Percentiles rank a stretch among this genome's conserved stretches.
Evolutionary conservation across 1,140 invertebrate species (phyloP).

Genomic region (Vanessa atalanta): DNA sequence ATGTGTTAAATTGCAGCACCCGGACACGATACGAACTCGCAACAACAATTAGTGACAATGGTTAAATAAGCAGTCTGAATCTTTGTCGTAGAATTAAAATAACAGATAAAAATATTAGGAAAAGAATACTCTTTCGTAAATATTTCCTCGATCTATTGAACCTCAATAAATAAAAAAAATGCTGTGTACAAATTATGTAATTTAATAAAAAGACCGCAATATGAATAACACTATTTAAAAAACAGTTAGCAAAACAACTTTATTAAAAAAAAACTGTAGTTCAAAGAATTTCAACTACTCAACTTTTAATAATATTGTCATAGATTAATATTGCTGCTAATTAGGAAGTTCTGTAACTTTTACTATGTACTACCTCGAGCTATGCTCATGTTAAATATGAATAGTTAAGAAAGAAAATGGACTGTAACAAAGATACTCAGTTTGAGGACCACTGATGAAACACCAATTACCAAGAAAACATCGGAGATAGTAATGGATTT

Average conservation of each 20-base stretch:
- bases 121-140: too few species aligned
- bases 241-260: too few species aligned
- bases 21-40: too few species aligned
- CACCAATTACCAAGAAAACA: neutral
- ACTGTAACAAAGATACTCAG: slow-evolving; percentile 16
- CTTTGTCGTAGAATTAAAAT: too few species aligned
- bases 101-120: too few species aligned
- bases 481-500: neutral
- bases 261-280: neutral
- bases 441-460: slow-evolving; percentile 7
- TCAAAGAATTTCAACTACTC: neutral
- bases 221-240: too few species aligned
- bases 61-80: too few species aligned
- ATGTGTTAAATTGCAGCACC: slow-evolving; percentile 10
- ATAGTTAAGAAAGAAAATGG: neutral
- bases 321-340: neutral
- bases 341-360: neutral
- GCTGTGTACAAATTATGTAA: too few species aligned
- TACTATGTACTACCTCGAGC: slow-evolving; percentile 32
- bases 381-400: slow-evolving; percentile 21
- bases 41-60: too few species aligned
- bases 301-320: neutral
- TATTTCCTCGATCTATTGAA: too few species aligned
- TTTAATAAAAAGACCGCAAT: too few species aligned
- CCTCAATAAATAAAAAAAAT: too few species aligned